phyloP scores from a whole-genome alignment of 2,113 vertebrate genomes.

The Collichthys lucidus region DNA sequence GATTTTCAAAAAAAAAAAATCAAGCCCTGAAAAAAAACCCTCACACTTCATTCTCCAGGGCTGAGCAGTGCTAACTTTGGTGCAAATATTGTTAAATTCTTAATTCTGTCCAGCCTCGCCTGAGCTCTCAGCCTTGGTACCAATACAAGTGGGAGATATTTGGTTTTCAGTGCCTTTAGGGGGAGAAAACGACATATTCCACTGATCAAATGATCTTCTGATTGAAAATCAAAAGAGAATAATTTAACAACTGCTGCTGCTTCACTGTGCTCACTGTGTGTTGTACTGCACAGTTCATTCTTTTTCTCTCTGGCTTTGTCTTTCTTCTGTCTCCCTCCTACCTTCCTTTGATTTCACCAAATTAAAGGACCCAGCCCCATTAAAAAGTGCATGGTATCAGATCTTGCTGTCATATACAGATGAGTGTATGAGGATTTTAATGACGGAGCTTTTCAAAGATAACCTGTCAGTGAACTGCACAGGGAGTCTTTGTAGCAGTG shows the following conservation, averaged over 20 bases:
- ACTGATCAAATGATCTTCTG: constrained; percentile 65
- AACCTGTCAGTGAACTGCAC: not conserved
- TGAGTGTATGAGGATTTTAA: not conserved
- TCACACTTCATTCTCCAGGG: constrained; percentile 20
- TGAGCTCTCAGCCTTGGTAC: constrained; percentile 29
- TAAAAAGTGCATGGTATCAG: constrained; percentile 52
- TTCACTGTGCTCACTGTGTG: constrained; percentile 2
- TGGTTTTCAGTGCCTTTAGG: not conserved
- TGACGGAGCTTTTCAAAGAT: constrained; percentile 20
- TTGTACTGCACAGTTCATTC: constrained; percentile 28
- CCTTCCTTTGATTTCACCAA: constrained; percentile 56
- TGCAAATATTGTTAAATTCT: constrained; percentile 59
- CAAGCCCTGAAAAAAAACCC: not conserved
- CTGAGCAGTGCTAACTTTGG: constrained; percentile 25
- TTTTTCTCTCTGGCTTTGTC: constrained; percentile 48
- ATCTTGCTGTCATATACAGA: constrained; percentile 16
- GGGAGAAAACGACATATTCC: constrained; percentile 30
- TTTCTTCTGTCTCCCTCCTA: constrained; percentile 28
- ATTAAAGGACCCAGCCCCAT: constrained; percentile 35
- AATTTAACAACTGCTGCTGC: constrained; percentile 67
- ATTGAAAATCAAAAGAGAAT: constrained; percentile 70
- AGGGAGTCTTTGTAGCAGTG: not conserved
- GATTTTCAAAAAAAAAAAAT: not conserved
- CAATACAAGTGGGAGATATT: constrained; percentile 22
- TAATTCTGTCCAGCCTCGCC: constrained; percentile 27